Percentiles rank a stretch among this genome's conserved stretches.
phyloP scores from a whole-genome alignment of 1,140 invertebrate species.

The Battus philenor region DNA sequence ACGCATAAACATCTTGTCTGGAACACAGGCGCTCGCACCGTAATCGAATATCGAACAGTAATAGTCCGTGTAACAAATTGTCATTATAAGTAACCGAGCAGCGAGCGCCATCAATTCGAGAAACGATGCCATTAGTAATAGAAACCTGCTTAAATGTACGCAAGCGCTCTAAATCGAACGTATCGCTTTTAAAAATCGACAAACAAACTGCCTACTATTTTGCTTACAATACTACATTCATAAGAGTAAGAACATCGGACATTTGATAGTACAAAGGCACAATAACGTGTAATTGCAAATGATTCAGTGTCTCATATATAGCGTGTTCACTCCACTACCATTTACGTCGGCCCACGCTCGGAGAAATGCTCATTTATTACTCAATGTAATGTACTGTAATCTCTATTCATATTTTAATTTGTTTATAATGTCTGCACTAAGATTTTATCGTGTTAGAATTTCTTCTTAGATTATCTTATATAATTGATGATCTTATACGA shows the following conservation, averaged over 20 bases:
- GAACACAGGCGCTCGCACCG: background rate
- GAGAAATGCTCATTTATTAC: slow-evolving; percentile 27
- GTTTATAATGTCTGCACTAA: slow-evolving; percentile 39
- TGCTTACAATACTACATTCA: slow-evolving; percentile 68
- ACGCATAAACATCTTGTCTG: background rate
- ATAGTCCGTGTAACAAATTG: slow-evolving; percentile 9
- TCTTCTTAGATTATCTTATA: too few species aligned
- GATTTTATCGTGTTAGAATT: slow-evolving; percentile 44
- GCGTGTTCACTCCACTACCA: slow-evolving; percentile 47
- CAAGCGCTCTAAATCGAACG: slow-evolving; percentile 33
- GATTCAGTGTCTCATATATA: slow-evolving; percentile 65
- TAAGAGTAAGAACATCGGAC: slow-evolving; percentile 38
- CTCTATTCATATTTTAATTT: slow-evolving; percentile 62
- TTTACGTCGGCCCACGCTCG: slow-evolving; percentile 54
- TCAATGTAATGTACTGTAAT: slow-evolving; percentile 52
- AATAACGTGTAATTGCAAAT: slow-evolving; percentile 74
- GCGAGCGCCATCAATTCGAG: background rate
- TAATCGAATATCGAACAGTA: slow-evolving; percentile 12
- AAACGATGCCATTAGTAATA: slow-evolving; percentile 8
- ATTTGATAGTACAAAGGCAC: slow-evolving; percentile 67
- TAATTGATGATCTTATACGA: too few species aligned
- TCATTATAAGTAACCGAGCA: slow-evolving; percentile 8
- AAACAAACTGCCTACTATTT: slow-evolving; percentile 57
- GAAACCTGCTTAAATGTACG: slow-evolving; percentile 5
- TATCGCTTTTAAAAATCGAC: slow-evolving; percentile 54